Percentiles rank a stretch among this genome's conserved stretches.
Conservation (phyloP, 2,113 vertebrate species). For the Redunca redunca region DNA sequence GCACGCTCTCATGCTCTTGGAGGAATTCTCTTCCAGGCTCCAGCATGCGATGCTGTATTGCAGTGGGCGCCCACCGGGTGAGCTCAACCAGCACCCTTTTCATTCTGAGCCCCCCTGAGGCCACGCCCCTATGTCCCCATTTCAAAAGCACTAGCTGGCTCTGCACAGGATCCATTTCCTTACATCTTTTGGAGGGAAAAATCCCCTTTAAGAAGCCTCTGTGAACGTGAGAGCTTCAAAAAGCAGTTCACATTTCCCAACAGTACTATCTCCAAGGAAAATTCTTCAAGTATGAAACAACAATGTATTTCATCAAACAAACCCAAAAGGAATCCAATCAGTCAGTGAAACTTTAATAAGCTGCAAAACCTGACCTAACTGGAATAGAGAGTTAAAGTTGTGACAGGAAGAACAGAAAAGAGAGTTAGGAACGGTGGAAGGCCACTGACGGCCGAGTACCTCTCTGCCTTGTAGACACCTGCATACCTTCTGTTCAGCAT, state of each 20-base stretch:
- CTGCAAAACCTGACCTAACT: not conserved
- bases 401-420: not conserved
- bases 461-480: not conserved
- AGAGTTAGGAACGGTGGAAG: not conserved
- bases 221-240: not conserved
- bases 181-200: too few relatives aligned
- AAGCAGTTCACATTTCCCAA: not conserved
- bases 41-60: accelerated
- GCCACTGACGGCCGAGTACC: accelerated
- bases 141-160: not conserved
- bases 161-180: not conserved
- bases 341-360: not conserved
- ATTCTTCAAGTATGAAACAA: not conserved
- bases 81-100: not conserved
- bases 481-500: not conserved
- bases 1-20: accelerated
- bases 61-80: accelerated
- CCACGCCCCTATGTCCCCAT: not conserved
- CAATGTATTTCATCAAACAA: not conserved
- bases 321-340: not conserved
- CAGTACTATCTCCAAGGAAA: not conserved
- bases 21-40: not conserved
- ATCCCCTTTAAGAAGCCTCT: not conserved
- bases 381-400: not conserved
- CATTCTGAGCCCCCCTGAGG: not conserved